Percentiles rank a stretch among this genome's conserved stretches.
These are phyloP conservation scores for Pterobdella sp. DNA, from an alignment of 2,888 invertebrate species.

Conservation along the genomic window DNA sequence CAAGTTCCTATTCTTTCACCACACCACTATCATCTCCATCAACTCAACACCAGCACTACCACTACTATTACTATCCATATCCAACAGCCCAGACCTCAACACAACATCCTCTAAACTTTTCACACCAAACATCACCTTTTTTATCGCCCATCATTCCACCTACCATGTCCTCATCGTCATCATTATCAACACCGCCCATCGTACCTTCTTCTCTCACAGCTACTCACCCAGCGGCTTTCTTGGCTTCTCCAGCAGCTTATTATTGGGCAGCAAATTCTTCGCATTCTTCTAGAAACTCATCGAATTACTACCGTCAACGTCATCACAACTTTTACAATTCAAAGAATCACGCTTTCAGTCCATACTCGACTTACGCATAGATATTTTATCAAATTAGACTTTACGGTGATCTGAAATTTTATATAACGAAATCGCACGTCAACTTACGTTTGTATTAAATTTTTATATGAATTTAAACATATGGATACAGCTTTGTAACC, in stretches of 20 bases:
- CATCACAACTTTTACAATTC: background rate
- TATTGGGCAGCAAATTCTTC: background rate
- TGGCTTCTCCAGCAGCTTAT: background rate
- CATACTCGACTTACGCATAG: slow-evolving; percentile 1
- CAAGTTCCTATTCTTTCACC: too few relatives aligned
- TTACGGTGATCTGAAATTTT: background rate
- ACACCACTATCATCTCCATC: background rate
- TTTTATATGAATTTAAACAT: background rate
- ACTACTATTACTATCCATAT: background rate
- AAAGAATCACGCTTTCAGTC: background rate
- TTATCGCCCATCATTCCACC: background rate
- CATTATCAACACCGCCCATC: background rate
- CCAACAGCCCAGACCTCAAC: background rate
- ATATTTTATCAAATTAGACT: background rate
- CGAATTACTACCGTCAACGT: background rate
- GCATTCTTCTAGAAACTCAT: background rate
- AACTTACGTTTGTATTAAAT: background rate
- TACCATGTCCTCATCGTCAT: background rate
- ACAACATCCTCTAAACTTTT: background rate
- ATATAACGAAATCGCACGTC: background rate
- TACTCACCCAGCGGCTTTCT: background rate
- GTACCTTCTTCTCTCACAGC: background rate
- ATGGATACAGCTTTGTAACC: background rate
- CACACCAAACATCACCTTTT: background rate
- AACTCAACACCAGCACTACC: background rate